Base-by-base conservation (phyloP, 2,797 vertebrate species). In the Fistularia commersonii region DNA sequence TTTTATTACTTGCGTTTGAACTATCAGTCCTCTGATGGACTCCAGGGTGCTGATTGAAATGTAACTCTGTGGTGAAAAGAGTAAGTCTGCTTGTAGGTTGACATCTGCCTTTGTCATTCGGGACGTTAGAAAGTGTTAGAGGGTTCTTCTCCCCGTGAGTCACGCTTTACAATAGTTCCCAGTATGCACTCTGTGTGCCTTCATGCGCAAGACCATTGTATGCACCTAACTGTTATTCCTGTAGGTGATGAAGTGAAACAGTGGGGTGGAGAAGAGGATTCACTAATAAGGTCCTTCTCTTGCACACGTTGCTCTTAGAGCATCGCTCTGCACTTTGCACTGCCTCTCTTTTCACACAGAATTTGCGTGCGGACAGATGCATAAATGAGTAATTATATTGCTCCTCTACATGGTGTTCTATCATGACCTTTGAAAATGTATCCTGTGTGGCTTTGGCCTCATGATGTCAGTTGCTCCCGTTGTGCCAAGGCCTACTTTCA, bases 41-140 rank as follows among this genome's bases (percentile, higher is more conserved):
- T 35, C 51, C 57, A 7, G 45, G 10, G 51, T 61, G n/a, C 10
- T 7, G 8, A 73, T 77, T 81, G 57, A 54, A 54, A 75, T 77
- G 76, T 59, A 50, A 8, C 12, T 6, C 53, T 10, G 3, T 6
- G 23, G 31, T 8, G 49, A 46, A 50, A 62, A 57, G 62, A 71
- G 61, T 61, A 59, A 72, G 64, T 74, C 56, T 74, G 63, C 74
- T 76, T 78, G 82, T 85, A 64, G 74, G 53, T 42, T 61, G 63
- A 83, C 82, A 77, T 81, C 53, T 67, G 60, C 39, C 57, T 55
- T 88, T 89, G 84, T 89, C 38, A 88, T 87, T 85, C 79, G 49
- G 54, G 64, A 68, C 56, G 81, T 80, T 71, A 76, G 77, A 83
- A 77, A 86, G 80, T 81, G 76, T 83, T 72, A 55, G 60, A 57